Evolutionary conservation across 2,888 invertebrate genomes (phyloP).

Genomic region (Tethea ocularis): DNA sequence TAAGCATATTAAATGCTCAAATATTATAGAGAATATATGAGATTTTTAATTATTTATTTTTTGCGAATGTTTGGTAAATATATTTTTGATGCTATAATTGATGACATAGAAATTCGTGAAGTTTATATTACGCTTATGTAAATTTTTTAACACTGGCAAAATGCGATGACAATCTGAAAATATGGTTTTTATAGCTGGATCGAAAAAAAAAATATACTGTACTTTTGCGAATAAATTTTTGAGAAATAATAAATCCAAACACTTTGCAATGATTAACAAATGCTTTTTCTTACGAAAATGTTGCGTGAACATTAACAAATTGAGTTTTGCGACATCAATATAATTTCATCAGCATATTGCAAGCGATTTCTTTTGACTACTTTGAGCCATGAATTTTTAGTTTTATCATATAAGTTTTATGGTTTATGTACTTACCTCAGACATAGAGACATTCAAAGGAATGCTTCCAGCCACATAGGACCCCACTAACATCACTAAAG

Average conservation of each 20-base stretch:
- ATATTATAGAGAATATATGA: too few relatives aligned
- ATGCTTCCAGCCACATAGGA: constrained; percentile 98
- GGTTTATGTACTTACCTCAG: constrained; percentile 88
- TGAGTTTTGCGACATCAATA: not conserved
- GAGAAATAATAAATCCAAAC: constrained; percentile 5
- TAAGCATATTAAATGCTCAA: too few relatives aligned
- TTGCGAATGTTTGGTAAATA: too few relatives aligned
- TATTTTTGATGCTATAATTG: too few relatives aligned
- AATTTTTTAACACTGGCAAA: constrained; percentile 1
- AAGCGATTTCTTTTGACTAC: not conserved
- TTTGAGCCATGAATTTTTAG: not conserved
- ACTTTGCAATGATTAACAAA: constrained; percentile 10
- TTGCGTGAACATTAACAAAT: constrained; percentile 12
- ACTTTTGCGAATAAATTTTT: too few relatives aligned
- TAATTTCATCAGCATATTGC: constrained; percentile 7
- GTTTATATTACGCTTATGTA: too few relatives aligned
- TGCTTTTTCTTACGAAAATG: constrained; percentile 12
- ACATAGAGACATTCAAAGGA: constrained; percentile 96
- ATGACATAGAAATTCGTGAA: too few relatives aligned
- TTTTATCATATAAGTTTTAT: not conserved
- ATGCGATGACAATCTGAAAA: constrained; percentile 3
- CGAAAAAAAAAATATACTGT: too few relatives aligned
- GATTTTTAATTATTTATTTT: too few relatives aligned
- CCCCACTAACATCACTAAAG: constrained; percentile 97
- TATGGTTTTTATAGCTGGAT: constrained; percentile 2